A percentile compares a stretch with the other conserved stretches of the same genome.
These are phyloP conservation scores for Protonibea diacanthus DNA, from an alignment of 2,797 vertebrate species.

Conservation along the genomic window DNA sequence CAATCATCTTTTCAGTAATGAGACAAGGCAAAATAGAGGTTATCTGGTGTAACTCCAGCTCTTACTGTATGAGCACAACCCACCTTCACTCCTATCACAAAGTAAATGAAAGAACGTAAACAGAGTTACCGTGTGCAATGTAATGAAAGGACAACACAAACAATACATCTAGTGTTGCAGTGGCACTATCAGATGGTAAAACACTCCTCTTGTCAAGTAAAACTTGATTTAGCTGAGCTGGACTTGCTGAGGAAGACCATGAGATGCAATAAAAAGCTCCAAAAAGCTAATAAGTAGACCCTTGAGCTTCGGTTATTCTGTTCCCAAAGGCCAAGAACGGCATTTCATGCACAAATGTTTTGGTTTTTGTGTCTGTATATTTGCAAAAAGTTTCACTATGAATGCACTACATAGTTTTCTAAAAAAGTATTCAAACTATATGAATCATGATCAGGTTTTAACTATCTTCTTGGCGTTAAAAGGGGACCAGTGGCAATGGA, in stretches of 20 bases:
- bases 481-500: slow-evolving; percentile 69
- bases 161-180: neutral
- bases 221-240: neutral
- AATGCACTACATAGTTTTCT: slow-evolving; percentile 2
- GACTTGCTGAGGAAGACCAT: neutral
- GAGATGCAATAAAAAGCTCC: slow-evolving; percentile 17
- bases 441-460: slow-evolving; percentile 45
- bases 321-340: neutral
- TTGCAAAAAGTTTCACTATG: neutral
- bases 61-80: neutral
- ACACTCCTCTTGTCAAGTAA: neutral
- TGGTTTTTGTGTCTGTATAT: neutral
- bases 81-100: neutral
- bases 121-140: neutral
- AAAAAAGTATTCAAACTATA: slow-evolving; percentile 28
- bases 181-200: neutral
- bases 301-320: neutral
- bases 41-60: slow-evolving; percentile 7
- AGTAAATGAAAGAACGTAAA: slow-evolving; percentile 33
- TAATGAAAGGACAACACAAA: neutral
- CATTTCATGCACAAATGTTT: slow-evolving; percentile 7
- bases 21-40: neutral
- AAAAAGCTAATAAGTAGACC: neutral
- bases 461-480: slow-evolving; percentile 46
- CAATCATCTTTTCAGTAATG: neutral